A percentile compares a stretch with the other conserved stretches of the same genome.
These are phyloP conservation scores for Lordiphosa fenestrarum DNA, from an alignment of 2,888 invertebrate genomes.

Conservation along the genomic window DNA sequence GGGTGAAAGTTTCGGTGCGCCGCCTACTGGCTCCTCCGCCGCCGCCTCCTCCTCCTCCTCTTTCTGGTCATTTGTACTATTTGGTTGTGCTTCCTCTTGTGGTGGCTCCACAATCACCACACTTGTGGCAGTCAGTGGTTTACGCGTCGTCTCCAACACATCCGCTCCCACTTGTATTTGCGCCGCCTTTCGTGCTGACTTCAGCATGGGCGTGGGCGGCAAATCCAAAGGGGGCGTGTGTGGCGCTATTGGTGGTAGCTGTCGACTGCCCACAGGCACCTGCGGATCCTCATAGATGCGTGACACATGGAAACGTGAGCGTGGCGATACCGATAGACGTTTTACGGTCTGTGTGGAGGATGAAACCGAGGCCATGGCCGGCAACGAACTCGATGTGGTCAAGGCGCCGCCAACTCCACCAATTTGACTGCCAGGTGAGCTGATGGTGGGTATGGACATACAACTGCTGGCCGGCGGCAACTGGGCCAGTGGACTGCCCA, in stretches of 20 bases:
- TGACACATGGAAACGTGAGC: slow-evolving; percentile 77
- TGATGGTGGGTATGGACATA: slow-evolving; percentile 59
- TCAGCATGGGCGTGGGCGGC: slow-evolving; percentile 75
- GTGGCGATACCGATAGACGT: slow-evolving; percentile 77
- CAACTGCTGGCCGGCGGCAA: slow-evolving; percentile 51
- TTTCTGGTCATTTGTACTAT: slow-evolving; percentile 36
- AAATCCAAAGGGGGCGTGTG: slow-evolving; percentile 76
- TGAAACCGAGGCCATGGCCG: slow-evolving; percentile 75
- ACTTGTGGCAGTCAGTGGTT: slow-evolving; percentile 39
- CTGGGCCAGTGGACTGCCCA: slow-evolving; percentile 72
- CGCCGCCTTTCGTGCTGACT: slow-evolving; percentile 49
- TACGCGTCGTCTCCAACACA: slow-evolving; percentile 24
- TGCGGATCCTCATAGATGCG: slow-evolving; percentile 79
- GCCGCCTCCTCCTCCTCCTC: background rate
- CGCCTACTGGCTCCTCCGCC: slow-evolving; percentile 30
- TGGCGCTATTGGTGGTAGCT: slow-evolving; percentile 68
- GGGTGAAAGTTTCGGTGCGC: slow-evolving; percentile 25
- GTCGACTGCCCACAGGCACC: slow-evolving; percentile 61
- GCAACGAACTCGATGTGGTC: slow-evolving; percentile 76
- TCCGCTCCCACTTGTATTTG: slow-evolving; percentile 6
- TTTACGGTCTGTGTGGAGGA: slow-evolving; percentile 78
- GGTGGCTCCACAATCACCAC: slow-evolving; percentile 59
- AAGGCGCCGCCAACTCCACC: slow-evolving; percentile 42
- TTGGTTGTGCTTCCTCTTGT: slow-evolving; percentile 28
- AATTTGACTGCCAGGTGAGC: slow-evolving; percentile 43